Conservation (phyloP, 2,888 invertebrate genomes). For the Craniophora ligustri region DNA sequence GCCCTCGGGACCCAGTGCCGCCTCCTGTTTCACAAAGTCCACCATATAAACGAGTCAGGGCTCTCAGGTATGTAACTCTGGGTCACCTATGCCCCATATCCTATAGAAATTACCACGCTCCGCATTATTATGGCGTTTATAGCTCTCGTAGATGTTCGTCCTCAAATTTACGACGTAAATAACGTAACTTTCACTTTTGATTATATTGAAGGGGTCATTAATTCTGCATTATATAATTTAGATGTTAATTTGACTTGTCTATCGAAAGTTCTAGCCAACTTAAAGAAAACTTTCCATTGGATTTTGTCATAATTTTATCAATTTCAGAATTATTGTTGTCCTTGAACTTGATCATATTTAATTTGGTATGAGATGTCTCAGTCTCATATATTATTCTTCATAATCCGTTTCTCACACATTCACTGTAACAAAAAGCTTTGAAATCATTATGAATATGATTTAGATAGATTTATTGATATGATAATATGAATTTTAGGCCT, state of each 20-base stretch:
- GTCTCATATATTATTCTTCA: not conserved
- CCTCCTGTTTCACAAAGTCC: constrained; percentile 80
- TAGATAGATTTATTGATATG: no score
- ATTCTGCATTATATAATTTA: constrained; percentile 20
- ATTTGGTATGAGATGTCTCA: not conserved
- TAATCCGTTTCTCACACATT: not conserved
- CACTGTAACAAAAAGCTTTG: not conserved
- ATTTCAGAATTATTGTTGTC: not conserved
- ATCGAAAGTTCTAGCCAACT: constrained; percentile 4
- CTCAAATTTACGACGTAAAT: constrained; percentile 13
- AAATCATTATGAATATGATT: no score
- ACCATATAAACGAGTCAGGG: constrained; percentile 89
- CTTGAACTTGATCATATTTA: not conserved
- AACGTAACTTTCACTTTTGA: constrained; percentile 39
- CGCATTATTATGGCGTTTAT: constrained; percentile 1
- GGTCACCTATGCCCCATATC: constrained; percentile 50
- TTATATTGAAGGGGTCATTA: constrained; percentile 11
- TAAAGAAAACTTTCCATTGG: not conserved
- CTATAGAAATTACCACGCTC: constrained; percentile 63
- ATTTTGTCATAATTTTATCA: not conserved
- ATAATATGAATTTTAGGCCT: no score
- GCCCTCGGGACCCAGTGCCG: constrained; percentile 72
- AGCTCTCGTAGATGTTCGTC: not conserved
- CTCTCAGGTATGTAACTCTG: constrained; percentile 80
- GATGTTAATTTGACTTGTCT: constrained; percentile 7